These are phyloP conservation scores for Rhinoderma darwinii DNA, from an alignment of 2,113 vertebrate species.

Conservation along the genomic window DNA sequence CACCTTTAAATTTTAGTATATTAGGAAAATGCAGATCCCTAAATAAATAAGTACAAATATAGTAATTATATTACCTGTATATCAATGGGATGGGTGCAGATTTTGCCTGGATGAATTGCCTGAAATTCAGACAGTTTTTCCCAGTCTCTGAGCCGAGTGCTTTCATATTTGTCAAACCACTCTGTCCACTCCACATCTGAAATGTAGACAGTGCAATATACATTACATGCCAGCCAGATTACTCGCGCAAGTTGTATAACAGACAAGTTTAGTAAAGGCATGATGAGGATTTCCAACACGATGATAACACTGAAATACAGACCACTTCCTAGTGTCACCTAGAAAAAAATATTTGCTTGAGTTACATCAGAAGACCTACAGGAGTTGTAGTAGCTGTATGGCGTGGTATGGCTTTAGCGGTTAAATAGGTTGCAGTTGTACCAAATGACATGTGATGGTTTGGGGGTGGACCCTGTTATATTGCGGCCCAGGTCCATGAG, in stretches of 20 bases:
- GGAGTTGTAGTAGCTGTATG: background rate
- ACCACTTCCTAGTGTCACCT: background rate
- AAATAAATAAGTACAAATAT: background rate
- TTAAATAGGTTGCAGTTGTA: background rate
- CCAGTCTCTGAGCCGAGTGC: conserved; percentile 82
- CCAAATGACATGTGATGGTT: no score
- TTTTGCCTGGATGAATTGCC: conserved; percentile 79
- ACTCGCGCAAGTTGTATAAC: conserved; percentile 2
- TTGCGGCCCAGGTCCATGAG: no score
- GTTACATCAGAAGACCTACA: background rate
- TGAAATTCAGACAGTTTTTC: conserved; percentile 88
- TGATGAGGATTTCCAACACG: background rate
- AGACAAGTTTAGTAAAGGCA: background rate
- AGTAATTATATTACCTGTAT: conserved; percentile 84
- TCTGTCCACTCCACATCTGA: conserved; percentile 94
- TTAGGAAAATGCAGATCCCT: no score
- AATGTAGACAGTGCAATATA: conserved; percentile 55
- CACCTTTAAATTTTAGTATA: no score
- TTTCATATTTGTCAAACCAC: conserved; percentile 88
- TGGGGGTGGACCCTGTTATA: background rate
- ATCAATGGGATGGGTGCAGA: conserved; percentile 87
- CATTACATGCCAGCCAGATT: background rate
- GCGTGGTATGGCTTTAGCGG: background rate
- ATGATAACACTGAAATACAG: conserved; percentile 2
- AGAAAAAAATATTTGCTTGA: background rate